These are phyloP conservation scores for Oreotrochilus melanogaster DNA, from an alignment of 2,113 vertebrate species.

Conservation along the genomic window DNA sequence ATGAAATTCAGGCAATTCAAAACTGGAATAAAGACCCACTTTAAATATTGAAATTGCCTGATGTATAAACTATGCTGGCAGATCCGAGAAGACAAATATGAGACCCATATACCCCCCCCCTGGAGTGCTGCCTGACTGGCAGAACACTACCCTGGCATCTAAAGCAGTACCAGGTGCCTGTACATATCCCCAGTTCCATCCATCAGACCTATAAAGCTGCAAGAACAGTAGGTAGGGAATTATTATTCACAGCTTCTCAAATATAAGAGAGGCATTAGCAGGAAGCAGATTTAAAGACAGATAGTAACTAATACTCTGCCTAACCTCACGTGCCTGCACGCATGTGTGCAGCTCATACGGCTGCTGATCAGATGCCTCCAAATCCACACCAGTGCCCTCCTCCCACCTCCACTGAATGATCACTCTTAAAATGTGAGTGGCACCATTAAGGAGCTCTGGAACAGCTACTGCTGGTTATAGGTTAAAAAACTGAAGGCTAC, in stretches of 20 bases:
- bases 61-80: background rate
- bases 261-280: background rate
- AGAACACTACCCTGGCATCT: background rate
- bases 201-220: background rate
- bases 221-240: background rate
- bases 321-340: accelerated
- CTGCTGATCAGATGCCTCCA: background rate
- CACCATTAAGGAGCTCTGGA: background rate
- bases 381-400: background rate
- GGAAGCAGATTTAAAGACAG: background rate
- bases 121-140: background rate
- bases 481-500: background rate
- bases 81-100: background rate
- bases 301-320: background rate
- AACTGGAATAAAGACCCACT: background rate
- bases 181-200: background rate
- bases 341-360: accelerated
- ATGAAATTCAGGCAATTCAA: background rate
- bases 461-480: background rate
- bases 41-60: background rate
- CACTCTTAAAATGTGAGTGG: background rate
- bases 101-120: background rate
- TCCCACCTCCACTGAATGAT: background rate
- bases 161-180: background rate
- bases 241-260: background rate